phyloP scores from a whole-genome alignment of 2,113 vertebrate genomes.

The Mastomys coucha region DNA sequence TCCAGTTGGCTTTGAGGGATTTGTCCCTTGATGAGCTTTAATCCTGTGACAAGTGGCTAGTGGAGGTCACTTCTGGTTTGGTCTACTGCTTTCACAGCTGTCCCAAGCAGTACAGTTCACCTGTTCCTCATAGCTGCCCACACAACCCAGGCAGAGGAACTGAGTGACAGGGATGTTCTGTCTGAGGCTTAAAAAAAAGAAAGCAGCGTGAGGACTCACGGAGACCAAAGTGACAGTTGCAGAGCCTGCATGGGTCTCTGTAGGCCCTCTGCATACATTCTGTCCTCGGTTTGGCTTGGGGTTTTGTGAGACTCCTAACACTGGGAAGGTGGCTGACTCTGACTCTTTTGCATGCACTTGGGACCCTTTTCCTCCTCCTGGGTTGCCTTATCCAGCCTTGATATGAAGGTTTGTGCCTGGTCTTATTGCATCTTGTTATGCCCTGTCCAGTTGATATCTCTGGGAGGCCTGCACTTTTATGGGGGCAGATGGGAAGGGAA shows the following conservation, averaged over 20 bases:
- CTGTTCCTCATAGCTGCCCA: constrained; percentile 2
- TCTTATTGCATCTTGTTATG: background rate
- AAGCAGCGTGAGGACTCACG: background rate
- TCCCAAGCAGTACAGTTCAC: background rate
- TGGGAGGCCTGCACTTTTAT: background rate
- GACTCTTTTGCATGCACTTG: background rate
- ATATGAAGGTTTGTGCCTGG: background rate
- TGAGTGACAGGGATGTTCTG: background rate
- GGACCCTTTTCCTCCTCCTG: background rate
- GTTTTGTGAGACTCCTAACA: background rate
- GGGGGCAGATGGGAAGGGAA: background rate
- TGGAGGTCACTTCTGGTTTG: constrained; percentile 21
- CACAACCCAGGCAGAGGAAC: constrained; percentile 29
- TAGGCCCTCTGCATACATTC: background rate
- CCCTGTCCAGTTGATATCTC: background rate
- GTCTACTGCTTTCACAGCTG: background rate
- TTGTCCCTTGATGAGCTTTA: constrained; percentile 32
- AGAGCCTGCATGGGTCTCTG: background rate
- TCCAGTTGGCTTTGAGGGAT: constrained; percentile 17
- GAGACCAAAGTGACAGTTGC: background rate
- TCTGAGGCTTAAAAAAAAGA: background rate
- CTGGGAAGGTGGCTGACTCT: background rate
- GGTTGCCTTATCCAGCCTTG: background rate
- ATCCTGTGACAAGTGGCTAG: constrained; percentile 34
- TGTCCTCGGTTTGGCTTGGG: background rate